Base-by-base conservation (phyloP, 1,140 invertebrate genomes). In the Bathynomus jamesi region DNA sequence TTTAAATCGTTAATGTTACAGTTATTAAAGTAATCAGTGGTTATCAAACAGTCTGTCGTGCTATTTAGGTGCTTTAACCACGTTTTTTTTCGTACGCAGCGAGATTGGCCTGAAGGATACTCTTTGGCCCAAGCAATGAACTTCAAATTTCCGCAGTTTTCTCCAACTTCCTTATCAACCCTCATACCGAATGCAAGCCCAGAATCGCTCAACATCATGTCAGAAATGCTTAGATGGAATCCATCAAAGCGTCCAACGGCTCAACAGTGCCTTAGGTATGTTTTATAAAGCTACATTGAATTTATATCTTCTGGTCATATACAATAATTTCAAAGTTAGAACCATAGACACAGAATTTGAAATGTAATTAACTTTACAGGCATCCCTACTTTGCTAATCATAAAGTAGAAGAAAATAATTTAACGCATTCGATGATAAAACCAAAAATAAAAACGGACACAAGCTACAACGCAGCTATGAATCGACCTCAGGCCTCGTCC, bases 51-150 rank as follows among this genome's bases (percentile, higher is more conserved):
- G n/a, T n/a, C n/a, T n/a, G n/a, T n/a, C n/a, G n/a, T n/a, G n/a
- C n/a, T n/a, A n/a, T n/a, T n/a, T n/a, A n/a, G n/a, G n/a, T n/a
- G 17, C 21, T 11, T 28, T 28, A 61, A 67, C 69, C 28, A 29
- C 65, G 40, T 61, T 77, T 65, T n/a, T n/a, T n/a, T n/a, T n/a
- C 31, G 70, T 65, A 81, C 83, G 13, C 82, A 95, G 88, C 89
- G 88, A 74, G 91, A 96, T 70, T 99, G 97, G 97, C 88, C 93
- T 0, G 96, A 99, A 79, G 96, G 96, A 2, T 94, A 93, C 82
- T 89, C 92, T 72, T 84, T 99, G 63, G 96, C 97, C 0, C 86
- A 90, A 3, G 89, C 90, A 46, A 95, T 99, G 87, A 97, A 98
- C 79, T 99, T 99, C 80, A 92, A 93, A 73, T 99, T 98, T 84